Conservation (phyloP, 2,113 vertebrate species). For the Engraulis encrasicolus region DNA sequence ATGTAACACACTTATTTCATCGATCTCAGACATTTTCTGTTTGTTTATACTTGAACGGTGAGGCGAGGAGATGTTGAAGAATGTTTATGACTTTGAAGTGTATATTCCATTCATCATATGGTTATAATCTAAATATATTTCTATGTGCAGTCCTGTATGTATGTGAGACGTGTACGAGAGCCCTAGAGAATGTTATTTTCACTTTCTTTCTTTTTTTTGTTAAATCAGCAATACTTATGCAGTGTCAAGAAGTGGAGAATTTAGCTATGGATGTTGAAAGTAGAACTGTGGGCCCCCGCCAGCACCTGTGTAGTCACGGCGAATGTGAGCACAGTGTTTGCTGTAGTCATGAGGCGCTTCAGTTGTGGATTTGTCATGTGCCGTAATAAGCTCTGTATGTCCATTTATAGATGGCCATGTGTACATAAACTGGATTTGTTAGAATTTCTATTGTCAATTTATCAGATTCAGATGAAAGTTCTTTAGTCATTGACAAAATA, state of each 20-base stretch:
- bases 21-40: conserved; percentile 72
- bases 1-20: conserved; percentile 71
- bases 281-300: conserved; percentile 7
- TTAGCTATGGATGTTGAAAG: conserved; percentile 44
- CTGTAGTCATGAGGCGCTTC: conserved; percentile 1
- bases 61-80: conserved; percentile 53
- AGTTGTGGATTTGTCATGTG: conserved; percentile 1
- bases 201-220: conserved; percentile 67
- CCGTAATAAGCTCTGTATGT: conserved; percentile 17
- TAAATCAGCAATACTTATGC: conserved; percentile 77
- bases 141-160: conserved; percentile 78
- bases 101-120: conserved; percentile 73
- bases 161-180: too few relatives aligned
- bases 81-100: conserved; percentile 74
- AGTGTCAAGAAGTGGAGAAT: conserved; percentile 57
- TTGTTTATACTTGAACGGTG: conserved; percentile 77
- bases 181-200: conserved; percentile 73
- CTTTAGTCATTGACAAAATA: not conserved
- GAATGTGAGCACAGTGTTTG: not conserved
- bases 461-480: not conserved
- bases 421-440: conserved; percentile 1
- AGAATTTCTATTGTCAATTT: not conserved
- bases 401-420: conserved; percentile 24
- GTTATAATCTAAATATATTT: conserved; percentile 76
- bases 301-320: not conserved